phyloP scores from a whole-genome alignment of 2,113 vertebrate species.

The Argyrosomus japonicus region DNA sequence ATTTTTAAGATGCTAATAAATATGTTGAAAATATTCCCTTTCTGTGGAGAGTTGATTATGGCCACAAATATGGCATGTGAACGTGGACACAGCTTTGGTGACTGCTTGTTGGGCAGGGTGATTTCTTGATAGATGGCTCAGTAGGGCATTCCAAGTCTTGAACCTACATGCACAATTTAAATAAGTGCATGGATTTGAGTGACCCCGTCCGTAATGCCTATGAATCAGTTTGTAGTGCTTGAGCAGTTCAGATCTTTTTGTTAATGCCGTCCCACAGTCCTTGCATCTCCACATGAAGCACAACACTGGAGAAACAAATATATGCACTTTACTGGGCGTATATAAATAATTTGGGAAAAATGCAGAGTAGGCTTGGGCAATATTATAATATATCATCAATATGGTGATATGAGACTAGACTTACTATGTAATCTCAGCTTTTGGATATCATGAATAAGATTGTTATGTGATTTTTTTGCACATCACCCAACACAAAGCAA shows the following conservation, averaged over 20 bases:
- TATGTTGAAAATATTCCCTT: conserved; percentile 43
- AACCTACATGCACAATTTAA: neutral
- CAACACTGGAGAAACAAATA: conserved; percentile 6
- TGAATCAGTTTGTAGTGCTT: conserved; percentile 18
- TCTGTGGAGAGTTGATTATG: conserved; percentile 24
- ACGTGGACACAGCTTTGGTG: neutral
- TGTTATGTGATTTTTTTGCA: too few relatives aligned
- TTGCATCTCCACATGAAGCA: conserved; percentile 4
- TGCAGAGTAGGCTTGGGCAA: too few relatives aligned
- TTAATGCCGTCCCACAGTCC: neutral
- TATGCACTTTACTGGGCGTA: neutral
- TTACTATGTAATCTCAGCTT: too few relatives aligned
- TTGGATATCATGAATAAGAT: too few relatives aligned
- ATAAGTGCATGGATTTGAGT: conserved; percentile 14
- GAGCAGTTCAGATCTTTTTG: conserved; percentile 28
- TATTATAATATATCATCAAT: too few relatives aligned
- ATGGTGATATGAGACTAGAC: too few relatives aligned
- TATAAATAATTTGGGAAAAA: conserved; percentile 5
- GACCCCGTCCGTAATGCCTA: neutral
- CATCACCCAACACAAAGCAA: too few relatives aligned
- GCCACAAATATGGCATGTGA: conserved; percentile 21
- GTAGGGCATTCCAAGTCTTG: conserved; percentile 31
- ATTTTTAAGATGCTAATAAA: conserved; percentile 44
- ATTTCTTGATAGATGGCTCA: conserved; percentile 42
- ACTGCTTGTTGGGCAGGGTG: conserved; percentile 7